phyloP scores from a whole-genome alignment of 35 echinoderm and acorn worm genomes.

The Lytechinus pictus region DNA sequence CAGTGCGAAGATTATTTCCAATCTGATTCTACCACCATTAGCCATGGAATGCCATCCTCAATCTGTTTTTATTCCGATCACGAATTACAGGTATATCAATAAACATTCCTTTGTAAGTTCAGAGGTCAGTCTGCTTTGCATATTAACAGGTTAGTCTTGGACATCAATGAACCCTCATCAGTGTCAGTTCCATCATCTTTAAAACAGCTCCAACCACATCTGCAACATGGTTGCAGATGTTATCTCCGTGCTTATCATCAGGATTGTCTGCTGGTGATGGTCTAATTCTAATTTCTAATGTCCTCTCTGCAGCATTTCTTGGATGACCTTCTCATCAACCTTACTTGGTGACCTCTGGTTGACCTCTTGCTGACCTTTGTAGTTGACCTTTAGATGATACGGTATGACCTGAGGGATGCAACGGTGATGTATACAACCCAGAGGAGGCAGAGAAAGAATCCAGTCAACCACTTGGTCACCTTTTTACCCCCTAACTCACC shows the following conservation, averaged over 20 bases:
- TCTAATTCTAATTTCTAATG: not conserved
- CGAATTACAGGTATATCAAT: not conserved
- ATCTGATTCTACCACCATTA: too few relatives aligned
- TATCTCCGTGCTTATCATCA: not conserved
- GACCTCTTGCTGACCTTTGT: too few relatives aligned
- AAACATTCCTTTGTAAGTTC: not conserved
- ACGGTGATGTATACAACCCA: slow-evolving; percentile 74
- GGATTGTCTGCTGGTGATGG: not conserved
- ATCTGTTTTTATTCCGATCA: not conserved
- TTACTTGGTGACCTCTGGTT: too few relatives aligned
- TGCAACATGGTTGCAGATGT: not conserved
- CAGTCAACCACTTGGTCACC: slow-evolving; percentile 59
- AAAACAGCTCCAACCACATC: not conserved
- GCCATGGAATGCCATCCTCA: too few relatives aligned
- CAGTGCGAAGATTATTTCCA: too few relatives aligned
- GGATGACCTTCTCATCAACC: not conserved
- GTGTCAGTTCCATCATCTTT: not conserved
- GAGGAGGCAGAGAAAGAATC: slow-evolving; percentile 56
- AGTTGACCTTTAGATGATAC: slow-evolving; percentile 18
- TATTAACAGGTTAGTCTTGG: not conserved
- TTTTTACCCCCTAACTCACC: slow-evolving; percentile 85
- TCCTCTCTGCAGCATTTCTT: not conserved
- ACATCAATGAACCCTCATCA: not conserved
- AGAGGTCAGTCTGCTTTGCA: not conserved
- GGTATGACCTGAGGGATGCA: slow-evolving; percentile 64